Base-by-base conservation (phyloP, 2,113 vertebrate species). In the Campylomormyrus numenius region DNA sequence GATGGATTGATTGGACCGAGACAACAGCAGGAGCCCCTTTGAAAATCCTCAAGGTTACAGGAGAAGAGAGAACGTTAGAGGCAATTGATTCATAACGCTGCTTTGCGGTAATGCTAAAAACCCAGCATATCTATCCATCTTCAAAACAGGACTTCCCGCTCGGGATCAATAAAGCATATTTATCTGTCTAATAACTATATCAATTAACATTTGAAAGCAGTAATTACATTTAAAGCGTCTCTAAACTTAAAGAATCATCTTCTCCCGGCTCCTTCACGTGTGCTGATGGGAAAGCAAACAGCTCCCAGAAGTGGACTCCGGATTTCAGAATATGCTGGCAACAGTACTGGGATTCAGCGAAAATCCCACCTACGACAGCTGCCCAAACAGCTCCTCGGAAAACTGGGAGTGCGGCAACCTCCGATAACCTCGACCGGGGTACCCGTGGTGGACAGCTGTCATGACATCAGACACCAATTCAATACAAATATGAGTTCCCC, bases 391-490 rank as follows among this genome's bases (percentile, higher is more conserved):
- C 35, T n/a, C 35, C 87, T 35, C 9, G 2, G 15, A 42, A 87
- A 50, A 19, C 49, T 35, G 5, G 84, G 48, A 49, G 45, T 3
- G 24, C 1, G 8, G 42, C 24, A 6, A 48, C 88, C 45, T 39
- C 15, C 88, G 10, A 70, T 70, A 70, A 31, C 88, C 88, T 62
- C 88, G 19, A 49, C 88, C 1, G 13, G 50, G 86, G 24, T 9
- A 9, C 50, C 17, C 31, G 46, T 45, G 53, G 35, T 83, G 70
- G 89, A 89, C 84, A 17, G 66, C 53, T 24, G 4, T 87, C 56
- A 50, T 85, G 88, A 42, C 3, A 93, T 89, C 89, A 62, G 17
- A 92, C 87, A 93, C 90, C 88, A 94, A 94, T 91, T 92, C 50
- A 46, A 94, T 91, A 93, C 80, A 66, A 77, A 50, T 62, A 87